Evolutionary conservation across 2,113 vertebrate species (phyloP).

Genomic region (Takifugu bimaculatus): DNA sequence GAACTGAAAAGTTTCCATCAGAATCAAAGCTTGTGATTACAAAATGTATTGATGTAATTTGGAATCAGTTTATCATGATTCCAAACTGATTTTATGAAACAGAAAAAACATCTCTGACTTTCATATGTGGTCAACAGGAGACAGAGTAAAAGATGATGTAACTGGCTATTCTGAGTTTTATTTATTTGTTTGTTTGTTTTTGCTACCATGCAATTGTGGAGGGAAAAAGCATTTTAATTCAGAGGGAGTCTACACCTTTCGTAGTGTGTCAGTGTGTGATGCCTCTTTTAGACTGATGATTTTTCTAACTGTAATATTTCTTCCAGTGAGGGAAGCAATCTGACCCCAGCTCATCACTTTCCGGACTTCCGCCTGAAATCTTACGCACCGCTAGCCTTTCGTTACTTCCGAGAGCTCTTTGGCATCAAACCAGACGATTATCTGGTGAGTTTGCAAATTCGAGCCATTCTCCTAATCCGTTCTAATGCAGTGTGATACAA

Average conservation of each 20-base stretch:
- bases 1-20: too few relatives aligned
- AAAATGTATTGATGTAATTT: too few relatives aligned
- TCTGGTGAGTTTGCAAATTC: slow-evolving; percentile 78
- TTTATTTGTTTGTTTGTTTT: not conserved
- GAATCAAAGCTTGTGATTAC: too few relatives aligned
- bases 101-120: too few relatives aligned
- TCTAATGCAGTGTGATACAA: not conserved
- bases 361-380: slow-evolving; percentile 96
- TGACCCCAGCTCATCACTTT: slow-evolving; percentile 94
- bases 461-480: not conserved
- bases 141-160: too few relatives aligned
- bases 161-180: too few relatives aligned
- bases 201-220: not conserved
- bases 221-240: not conserved
- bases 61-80: too few relatives aligned
- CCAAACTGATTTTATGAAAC: too few relatives aligned
- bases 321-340: slow-evolving; percentile 88
- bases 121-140: too few relatives aligned
- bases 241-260: not conserved
- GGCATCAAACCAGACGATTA: slow-evolving; percentile 96
- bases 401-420: slow-evolving; percentile 97
- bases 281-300: not conserved
- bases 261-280: too few relatives aligned
- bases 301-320: not conserved
- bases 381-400: slow-evolving; percentile 93